Conservation (phyloP, 2,797 vertebrate species). For the Linurgus olivaceus region DNA sequence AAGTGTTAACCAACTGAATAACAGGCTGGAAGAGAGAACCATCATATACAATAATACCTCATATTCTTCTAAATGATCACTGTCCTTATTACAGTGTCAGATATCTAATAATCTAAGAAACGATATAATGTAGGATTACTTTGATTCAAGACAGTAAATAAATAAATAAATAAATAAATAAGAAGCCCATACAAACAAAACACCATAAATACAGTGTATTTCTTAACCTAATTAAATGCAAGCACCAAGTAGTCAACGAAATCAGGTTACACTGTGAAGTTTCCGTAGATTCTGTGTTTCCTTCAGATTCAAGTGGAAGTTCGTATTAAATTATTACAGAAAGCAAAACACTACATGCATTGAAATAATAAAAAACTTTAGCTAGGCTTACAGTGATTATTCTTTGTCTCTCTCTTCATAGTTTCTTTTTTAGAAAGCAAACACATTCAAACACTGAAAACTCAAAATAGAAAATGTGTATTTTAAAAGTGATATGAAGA, state of each 20-base stretch:
- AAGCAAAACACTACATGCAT: neutral
- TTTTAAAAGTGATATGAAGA: neutral
- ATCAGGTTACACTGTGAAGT: neutral
- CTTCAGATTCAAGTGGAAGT: neutral
- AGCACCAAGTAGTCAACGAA: neutral
- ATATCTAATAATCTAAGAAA: neutral
- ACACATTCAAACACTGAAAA: neutral
- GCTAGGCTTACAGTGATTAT: neutral
- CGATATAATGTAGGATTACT: neutral
- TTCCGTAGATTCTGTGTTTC: neutral
- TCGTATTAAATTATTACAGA: neutral
- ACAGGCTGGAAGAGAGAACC: neutral
- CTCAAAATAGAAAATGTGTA: neutral
- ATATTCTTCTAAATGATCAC: neutral
- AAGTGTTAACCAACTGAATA: neutral
- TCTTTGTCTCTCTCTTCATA: neutral
- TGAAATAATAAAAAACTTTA: neutral
- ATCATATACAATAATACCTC: neutral
- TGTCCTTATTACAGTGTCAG: neutral
- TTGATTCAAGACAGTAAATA: neutral
- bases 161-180: neutral
- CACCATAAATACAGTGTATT: neutral
- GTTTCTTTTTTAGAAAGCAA: neutral
- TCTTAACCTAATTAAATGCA: neutral
- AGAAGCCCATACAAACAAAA: too few relatives aligned